A percentile compares a stretch with the other conserved stretches of the same genome.
These are phyloP conservation scores for Sinhomidia bicolor DNA, from an alignment of 2,888 invertebrate species.

Conservation along the genomic window DNA sequence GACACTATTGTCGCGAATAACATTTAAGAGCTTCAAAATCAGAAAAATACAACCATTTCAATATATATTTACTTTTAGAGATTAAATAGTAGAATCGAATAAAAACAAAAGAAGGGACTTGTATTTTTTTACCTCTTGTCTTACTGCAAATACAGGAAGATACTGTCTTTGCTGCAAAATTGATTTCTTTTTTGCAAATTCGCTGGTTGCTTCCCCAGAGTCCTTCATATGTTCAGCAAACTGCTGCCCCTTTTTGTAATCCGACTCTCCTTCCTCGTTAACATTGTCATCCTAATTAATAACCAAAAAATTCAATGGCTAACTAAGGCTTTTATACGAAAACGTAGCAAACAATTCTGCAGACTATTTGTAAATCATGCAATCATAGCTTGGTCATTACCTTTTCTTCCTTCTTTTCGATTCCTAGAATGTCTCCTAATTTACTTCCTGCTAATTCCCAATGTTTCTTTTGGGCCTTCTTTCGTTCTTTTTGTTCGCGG, in stretches of 20 bases:
- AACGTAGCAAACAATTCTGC: not conserved
- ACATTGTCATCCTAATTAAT: slow-evolving; percentile 83
- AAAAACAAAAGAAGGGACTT: not conserved
- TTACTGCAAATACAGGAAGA: slow-evolving; percentile 96
- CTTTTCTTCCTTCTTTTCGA: slow-evolving; percentile 88
- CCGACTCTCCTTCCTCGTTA: slow-evolving; percentile 88
- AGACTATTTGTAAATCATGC: no score
- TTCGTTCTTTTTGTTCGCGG: slow-evolving; percentile 97
- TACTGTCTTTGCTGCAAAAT: slow-evolving; percentile 94
- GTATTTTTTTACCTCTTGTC: slow-evolving; percentile 87
- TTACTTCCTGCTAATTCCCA: slow-evolving; percentile 99
- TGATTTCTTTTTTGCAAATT: slow-evolving; percentile 93
- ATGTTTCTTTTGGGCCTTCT: slow-evolving; percentile 98
- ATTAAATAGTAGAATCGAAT: not conserved
- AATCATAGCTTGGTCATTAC: no score
- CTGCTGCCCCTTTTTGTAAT: slow-evolving; percentile 96
- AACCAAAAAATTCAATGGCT: no score
- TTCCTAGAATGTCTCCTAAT: slow-evolving; percentile 98
- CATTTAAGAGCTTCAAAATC: slow-evolving; percentile 86
- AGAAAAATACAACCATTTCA: slow-evolving; percentile 40
- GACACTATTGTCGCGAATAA: slow-evolving; percentile 95
- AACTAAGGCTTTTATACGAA: no score
- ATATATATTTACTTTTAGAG: slow-evolving; percentile 37
- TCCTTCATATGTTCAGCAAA: slow-evolving; percentile 97
- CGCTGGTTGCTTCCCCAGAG: slow-evolving; percentile 86